Base-by-base conservation (phyloP, 23 tunicate genomes). In the Halocynthia aurantium region DNA sequence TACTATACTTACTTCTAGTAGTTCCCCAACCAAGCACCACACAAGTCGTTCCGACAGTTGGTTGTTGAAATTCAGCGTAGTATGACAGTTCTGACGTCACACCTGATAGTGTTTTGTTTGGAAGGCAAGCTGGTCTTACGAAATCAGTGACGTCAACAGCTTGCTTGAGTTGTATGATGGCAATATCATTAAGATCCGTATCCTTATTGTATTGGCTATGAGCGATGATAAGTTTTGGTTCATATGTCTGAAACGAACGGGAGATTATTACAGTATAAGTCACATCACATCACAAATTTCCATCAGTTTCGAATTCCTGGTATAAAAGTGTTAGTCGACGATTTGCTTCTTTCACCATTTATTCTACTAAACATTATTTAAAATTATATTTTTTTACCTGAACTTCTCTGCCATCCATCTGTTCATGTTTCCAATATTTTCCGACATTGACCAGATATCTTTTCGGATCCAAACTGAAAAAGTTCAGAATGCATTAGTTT, bases 1-100 rank as follows among this genome's bases (percentile, higher is more conserved):
- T n/a, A n/a, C n/a, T n/a, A 57, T 15, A 80, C 89, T 76, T 63
- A 92, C 98, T 66, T 80, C 84, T 61, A 6, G 85, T 85, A 15
- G 54, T 51, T 57, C 98, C 98, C 98, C 98, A 92, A 6, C 98
- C 98, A 8, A 81, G 61, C 5, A 81, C 92, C 6, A 76, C 67
- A 62, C 98, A 92, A 22, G 7, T 61, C 44, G 80, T 76, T 50
- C 81, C 84, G 5, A 84, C 68, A 7, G 52, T 13, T 9, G 98
- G 98, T 12, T 58, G 65, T 18, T 53, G 61, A 53, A 81, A 83
- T 50, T 5, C 18, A 2, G 62, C 54, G 54, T 49, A 70, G 54
- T 62, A 53, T 0, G 62, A 54, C 50, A 8, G 4, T 18, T 74
- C 78, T 21, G 62, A 55, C 7, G 6, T 54, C 62, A 56, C 62